Evolutionary conservation across 2,888 invertebrate genomes (phyloP).

Genomic region (Cataglyphis livida): DNA sequence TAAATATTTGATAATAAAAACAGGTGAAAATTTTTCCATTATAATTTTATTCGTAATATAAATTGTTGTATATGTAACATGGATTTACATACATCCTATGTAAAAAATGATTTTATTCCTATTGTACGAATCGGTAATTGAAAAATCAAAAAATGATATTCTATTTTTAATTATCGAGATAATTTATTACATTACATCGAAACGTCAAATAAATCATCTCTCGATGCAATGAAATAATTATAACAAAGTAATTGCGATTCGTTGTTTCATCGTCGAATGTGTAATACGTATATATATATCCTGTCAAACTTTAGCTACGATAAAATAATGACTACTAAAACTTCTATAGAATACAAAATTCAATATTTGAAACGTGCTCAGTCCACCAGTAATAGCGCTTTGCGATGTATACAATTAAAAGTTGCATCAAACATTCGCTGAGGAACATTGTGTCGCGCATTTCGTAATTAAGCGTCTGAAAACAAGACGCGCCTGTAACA

Average conservation of each 20-base stretch:
- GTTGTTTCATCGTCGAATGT: background rate
- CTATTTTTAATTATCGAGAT: conserved; percentile 22
- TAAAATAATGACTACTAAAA: conserved; percentile 33
- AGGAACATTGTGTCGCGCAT: conserved; percentile 34
- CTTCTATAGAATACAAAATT: conserved; percentile 9
- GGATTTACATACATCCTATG: background rate
- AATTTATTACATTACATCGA: conserved; percentile 7
- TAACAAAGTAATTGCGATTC: conserved; percentile 34
- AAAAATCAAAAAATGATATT: background rate
- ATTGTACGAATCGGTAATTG: conserved; percentile 1
- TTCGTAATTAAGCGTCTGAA: conserved; percentile 40
- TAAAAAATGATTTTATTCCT: conserved; percentile 1
- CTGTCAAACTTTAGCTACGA: conserved; percentile 17
- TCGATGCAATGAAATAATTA: conserved; percentile 9
- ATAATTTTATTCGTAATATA: background rate
- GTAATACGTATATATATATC: background rate
- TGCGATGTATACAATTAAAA: conserved; percentile 45
- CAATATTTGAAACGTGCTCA: conserved; percentile 9
- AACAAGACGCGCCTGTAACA: conserved; percentile 20
- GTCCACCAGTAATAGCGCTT: background rate
- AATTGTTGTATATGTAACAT: background rate
- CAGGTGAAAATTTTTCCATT: background rate
- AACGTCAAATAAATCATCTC: conserved; percentile 17
- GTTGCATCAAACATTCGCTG: conserved; percentile 25
- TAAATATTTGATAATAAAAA: too few relatives aligned